phyloP scores from a whole-genome alignment of 2,113 vertebrate species.

The Syngnathus floridae region DNA sequence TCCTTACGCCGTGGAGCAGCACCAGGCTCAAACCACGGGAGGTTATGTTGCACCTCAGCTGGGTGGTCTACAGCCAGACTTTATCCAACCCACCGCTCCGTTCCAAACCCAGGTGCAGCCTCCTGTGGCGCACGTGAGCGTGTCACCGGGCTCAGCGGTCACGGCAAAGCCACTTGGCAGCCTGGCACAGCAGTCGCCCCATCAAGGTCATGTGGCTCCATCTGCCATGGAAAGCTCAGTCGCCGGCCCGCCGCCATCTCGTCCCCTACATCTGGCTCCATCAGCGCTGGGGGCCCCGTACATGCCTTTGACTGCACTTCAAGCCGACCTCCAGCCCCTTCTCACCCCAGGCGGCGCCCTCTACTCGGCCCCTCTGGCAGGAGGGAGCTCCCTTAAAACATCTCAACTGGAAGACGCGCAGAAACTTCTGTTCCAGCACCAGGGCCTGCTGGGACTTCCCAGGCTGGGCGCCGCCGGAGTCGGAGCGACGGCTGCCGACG shows the following conservation, averaged over 20 bases:
- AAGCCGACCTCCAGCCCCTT: conserved; percentile 62
- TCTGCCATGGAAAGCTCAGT: conserved; percentile 16
- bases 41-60: conserved; percentile 44
- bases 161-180: conserved; percentile 9
- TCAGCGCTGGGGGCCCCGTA: conserved; percentile 22
- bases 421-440: conserved; percentile 77
- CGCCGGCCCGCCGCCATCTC: conserved; percentile 18
- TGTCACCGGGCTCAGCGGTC: conserved; percentile 21
- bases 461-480: conserved; percentile 58
- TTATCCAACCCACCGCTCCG: conserved; percentile 66
- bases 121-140: conserved; percentile 27
- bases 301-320: conserved; percentile 51
- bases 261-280: conserved; percentile 10
- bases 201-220: conserved; percentile 30
- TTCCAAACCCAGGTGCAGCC: conserved; percentile 65
- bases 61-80: conserved; percentile 54
- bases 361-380: conserved; percentile 14
- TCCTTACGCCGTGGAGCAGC: conserved; percentile 44
- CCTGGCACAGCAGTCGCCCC: conserved; percentile 36
- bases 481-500: conserved; percentile 55
- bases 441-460: conserved; percentile 75
- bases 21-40: conserved; percentile 30
- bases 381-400: conserved; percentile 67
- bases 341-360: conserved; percentile 46
- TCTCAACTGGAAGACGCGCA: conserved; percentile 83